A percentile compares a stretch with the other conserved stretches of the same genome.
Evolutionary conservation across 2,113 vertebrate genomes (phyloP).

Genomic region (Phyllopteryx taeniolatus): DNA sequence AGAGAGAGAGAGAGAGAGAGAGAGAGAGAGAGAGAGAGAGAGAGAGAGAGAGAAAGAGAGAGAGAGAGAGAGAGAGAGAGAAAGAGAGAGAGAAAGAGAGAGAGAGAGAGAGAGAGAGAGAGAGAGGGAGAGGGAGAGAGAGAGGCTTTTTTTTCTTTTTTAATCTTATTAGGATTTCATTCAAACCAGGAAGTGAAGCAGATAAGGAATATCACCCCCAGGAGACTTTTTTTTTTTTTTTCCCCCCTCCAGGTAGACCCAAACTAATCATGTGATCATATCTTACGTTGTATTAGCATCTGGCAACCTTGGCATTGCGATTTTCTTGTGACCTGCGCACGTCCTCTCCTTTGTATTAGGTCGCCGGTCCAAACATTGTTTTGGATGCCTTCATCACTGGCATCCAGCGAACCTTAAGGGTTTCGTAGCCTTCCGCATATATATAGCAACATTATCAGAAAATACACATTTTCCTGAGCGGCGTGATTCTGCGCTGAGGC

Average conservation of each 20-base stretch:
- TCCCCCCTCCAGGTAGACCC: neutral
- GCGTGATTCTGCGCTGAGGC: too few relatives aligned
- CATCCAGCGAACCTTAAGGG: too few relatives aligned
- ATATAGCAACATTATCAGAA: too few relatives aligned
- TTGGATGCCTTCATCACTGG: neutral
- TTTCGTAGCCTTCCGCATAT: too few relatives aligned
- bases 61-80: slow-evolving; percentile 18
- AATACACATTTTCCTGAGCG: too few relatives aligned
- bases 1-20: neutral
- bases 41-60: slow-evolving; percentile 17
- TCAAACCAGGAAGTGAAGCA: slow-evolving; percentile 51
- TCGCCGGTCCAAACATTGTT: neutral
- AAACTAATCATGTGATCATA: slow-evolving; percentile 42
- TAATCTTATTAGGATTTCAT: slow-evolving; percentile 54
- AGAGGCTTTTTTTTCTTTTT: slow-evolving; percentile 25
- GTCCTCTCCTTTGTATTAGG: neutral
- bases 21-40: slow-evolving; percentile 18
- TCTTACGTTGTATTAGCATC: slow-evolving; percentile 34
- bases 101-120: slow-evolving; percentile 21
- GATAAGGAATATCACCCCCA: slow-evolving; percentile 36
- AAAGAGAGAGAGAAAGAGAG: slow-evolving; percentile 19
- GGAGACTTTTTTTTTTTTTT: slow-evolving; percentile 1
- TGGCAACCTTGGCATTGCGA: slow-evolving; percentile 15
- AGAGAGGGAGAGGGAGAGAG: slow-evolving; percentile 20
- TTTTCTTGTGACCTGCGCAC: neutral